Conservation (phyloP, 1,140 invertebrate species). For the Coptotermes formosanus region DNA sequence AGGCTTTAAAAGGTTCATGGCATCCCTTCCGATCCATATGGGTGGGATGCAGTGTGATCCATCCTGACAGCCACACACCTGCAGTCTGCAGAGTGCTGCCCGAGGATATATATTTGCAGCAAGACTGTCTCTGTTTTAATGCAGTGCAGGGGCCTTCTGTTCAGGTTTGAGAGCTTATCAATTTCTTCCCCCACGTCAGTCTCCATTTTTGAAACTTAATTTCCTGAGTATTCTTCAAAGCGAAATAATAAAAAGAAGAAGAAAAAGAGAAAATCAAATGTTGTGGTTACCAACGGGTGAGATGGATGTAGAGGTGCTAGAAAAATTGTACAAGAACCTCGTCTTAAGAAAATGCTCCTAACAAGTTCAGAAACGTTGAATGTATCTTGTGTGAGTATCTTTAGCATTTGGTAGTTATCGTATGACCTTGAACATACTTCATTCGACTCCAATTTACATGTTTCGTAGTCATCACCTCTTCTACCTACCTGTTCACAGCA, state of each 20-base stretch:
- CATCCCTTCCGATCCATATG: no score
- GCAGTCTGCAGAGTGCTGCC: neutral
- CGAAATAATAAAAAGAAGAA: constrained; percentile 14
- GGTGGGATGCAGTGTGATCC: neutral
- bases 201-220: constrained; percentile 26
- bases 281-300: neutral
- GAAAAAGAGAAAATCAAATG: neutral
- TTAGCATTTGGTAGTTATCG: no score
- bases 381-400: no score
- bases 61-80: neutral
- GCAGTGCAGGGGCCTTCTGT: neutral
- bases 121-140: neutral
- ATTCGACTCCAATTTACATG: no score
- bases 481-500: no score
- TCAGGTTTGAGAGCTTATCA: neutral
- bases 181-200: constrained; percentile 12
- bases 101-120: neutral
- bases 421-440: no score
- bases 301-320: neutral
- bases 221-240: constrained; percentile 27
- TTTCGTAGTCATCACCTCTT: no score
- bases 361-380: no score
- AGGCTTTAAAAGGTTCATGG: no score
- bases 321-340: neutral
- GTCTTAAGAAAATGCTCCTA: neutral